Evolutionary conservation across 2,797 vertebrate species (phyloP), one percentile per base, ranked within the genome.

Genomic region (Nyctibius grandis): DNA sequence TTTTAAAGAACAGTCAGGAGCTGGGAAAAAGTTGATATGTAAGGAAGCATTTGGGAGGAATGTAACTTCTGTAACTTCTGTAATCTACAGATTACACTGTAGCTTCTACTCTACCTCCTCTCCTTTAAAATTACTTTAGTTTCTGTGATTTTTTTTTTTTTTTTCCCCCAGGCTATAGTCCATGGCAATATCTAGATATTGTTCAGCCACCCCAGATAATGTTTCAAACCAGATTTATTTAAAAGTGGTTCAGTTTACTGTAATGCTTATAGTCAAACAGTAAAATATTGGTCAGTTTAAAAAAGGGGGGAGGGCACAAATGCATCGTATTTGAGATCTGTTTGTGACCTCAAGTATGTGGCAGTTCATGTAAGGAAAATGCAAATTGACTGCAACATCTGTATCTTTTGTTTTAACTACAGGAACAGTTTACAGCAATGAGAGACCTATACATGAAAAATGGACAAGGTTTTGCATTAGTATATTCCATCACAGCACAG

Each of bases 381-480:
- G n/a, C 29, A 64, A 79, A 85, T 6, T 82, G 48, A 81, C 70
- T 75, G n/a, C 17, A 82, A 60, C 33, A 6, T 74, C 15, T 80
- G 4, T 89, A 2, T 87, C 20, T 60, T 31, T 26, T 61, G n/a
- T n/a, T 91, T 67, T 60, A 38, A 93, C 92, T 96, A 96, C 92
- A 99, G 99, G 99, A 99, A 97, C 99, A 99, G 97, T 99, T 99
- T 98, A 99, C 99, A 87, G 99, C 99, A 22, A 99, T 99, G 99
- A 98, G 99, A 93, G 99, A 99, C 97, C 98, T 99, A 83, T 99
- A 99, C 98, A 99, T 99, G 99, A 99, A 99, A 97, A 99, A 99
- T 61, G 99, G 99, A 89, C 99, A 99, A 98, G 99, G 99, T 88
- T 99, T 99, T 97, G 99, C 99, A 78, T 98, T 99, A 98, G 99